Evolutionary conservation across 1,140 invertebrate genomes (phyloP).

Genomic region (Elymnias hypermnestra): DNA sequence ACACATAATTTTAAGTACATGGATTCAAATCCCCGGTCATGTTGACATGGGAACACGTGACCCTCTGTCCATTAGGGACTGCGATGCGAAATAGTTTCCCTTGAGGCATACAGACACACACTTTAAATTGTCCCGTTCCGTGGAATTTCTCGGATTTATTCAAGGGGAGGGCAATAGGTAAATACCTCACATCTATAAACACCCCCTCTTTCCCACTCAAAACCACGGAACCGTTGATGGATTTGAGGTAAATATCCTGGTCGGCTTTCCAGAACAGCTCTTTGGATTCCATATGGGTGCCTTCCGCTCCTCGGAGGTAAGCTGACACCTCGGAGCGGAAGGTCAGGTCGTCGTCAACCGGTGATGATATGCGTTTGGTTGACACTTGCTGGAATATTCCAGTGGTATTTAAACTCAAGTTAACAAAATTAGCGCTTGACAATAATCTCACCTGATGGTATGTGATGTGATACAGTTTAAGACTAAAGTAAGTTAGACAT

Average conservation of each 20-base stretch:
- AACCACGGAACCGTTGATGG: constrained; percentile 86
- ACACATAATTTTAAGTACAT: constrained; percentile 79
- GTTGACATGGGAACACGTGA: constrained; percentile 81
- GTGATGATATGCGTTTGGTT: constrained; percentile 84
- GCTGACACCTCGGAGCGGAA: constrained; percentile 80
- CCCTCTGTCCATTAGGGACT: constrained; percentile 77
- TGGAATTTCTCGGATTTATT: constrained; percentile 58
- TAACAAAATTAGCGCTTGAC: no score
- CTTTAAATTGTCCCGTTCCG: constrained; percentile 83
- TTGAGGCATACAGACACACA: constrained; percentile 92
- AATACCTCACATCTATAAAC: constrained; percentile 82
- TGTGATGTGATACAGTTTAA: neutral
- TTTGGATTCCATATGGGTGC: constrained; percentile 74
- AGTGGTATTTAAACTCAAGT: no score
- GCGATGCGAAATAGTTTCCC: constrained; percentile 88
- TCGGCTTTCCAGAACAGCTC: constrained; percentile 80
- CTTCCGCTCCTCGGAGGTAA: constrained; percentile 81
- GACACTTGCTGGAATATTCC: constrained; percentile 75
- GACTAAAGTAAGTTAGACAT: no score
- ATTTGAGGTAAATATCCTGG: constrained; percentile 86
- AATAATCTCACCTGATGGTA: no score
- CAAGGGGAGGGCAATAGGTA: constrained; percentile 80
- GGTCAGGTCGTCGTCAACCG: constrained; percentile 80
- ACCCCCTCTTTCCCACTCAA: constrained; percentile 83
- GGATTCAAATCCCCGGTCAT: constrained; percentile 81